These are phyloP conservation scores for Oithona nana DNA, from an alignment of 2,888 invertebrate species.

Conservation along the genomic window DNA sequence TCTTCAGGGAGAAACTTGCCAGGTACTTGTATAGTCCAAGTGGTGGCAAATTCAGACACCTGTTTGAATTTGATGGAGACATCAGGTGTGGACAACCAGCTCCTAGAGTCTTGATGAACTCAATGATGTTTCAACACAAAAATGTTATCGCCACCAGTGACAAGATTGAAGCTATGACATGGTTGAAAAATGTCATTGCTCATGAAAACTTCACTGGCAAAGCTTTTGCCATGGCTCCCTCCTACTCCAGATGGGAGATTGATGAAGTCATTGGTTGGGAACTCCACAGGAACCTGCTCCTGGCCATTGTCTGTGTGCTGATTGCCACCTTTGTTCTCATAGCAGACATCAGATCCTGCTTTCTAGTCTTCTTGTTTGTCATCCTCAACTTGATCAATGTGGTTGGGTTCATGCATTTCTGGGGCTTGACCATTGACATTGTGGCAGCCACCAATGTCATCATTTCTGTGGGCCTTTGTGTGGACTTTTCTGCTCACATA, in stretches of 20 bases:
- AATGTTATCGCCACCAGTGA: constrained; percentile 35
- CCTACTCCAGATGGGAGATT: constrained; percentile 21
- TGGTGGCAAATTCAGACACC: neutral
- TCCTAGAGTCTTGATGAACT: constrained; percentile 39
- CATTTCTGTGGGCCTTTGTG: constrained; percentile 33
- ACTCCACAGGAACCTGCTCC: constrained; percentile 50
- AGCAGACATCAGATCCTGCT: constrained; percentile 52
- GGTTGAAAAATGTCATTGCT: constrained; percentile 25
- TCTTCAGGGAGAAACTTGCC: neutral
- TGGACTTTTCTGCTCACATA: constrained; percentile 35
- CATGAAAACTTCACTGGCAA: constrained; percentile 19
- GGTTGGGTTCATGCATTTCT: constrained; percentile 9
- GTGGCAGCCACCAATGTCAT: constrained; percentile 33
- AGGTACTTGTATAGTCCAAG: neutral
- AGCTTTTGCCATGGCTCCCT: constrained; percentile 19
- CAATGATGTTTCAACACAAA: constrained; percentile 42
- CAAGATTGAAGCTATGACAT: constrained; percentile 53
- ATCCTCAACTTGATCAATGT: constrained; percentile 41
- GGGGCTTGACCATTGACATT: constrained; percentile 33
- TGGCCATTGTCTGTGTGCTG: constrained; percentile 58
- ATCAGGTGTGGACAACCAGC: constrained; percentile 33
- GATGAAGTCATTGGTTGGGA: constrained; percentile 44
- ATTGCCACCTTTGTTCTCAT: constrained; percentile 53
- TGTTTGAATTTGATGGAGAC: neutral
- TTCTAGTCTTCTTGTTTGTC: constrained; percentile 45